These are phyloP conservation scores for Tachysurus fulvidraco DNA, from an alignment of 2,113 vertebrate species.

Conservation along the genomic window DNA sequence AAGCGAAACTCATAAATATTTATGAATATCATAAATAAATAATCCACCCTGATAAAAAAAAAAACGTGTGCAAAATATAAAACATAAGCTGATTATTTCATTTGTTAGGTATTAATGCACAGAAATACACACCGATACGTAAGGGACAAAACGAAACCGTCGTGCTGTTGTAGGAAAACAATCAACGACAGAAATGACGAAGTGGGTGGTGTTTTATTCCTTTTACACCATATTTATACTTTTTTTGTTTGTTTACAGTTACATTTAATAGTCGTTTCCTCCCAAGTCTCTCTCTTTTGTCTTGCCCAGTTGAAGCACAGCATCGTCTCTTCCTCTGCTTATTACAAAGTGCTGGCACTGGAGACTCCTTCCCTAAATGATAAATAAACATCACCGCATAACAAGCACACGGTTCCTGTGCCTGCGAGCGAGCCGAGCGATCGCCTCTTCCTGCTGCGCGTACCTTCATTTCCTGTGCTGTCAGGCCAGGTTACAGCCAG, in stretches of 20 bases:
- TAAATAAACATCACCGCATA: background rate
- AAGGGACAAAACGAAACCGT: background rate
- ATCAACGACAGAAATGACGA: background rate
- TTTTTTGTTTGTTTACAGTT: background rate
- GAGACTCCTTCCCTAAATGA: too few relatives aligned
- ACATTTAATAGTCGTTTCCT: background rate
- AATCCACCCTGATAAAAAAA: too few relatives aligned
- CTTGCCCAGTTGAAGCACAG: too few relatives aligned
- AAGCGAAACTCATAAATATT: background rate
- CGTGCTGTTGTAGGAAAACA: background rate
- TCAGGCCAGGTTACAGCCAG: slow-evolving; percentile 46
- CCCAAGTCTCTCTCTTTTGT: background rate
- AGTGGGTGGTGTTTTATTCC: background rate
- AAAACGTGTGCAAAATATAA: background rate
- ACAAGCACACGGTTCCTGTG: background rate
- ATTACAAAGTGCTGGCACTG: too few relatives aligned
- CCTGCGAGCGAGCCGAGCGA: background rate
- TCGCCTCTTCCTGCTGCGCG: slow-evolving; percentile 10
- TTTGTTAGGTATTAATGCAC: background rate
- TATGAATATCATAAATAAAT: background rate
- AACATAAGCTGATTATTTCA: background rate
- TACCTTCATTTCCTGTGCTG: slow-evolving; percentile 48
- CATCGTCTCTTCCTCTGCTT: too few relatives aligned
- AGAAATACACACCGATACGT: background rate
- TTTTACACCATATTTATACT: background rate